A percentile compares a stretch with the other conserved stretches of the same genome.
Conservation (phyloP, 2,888 invertebrate species). For the Pristionchus japonicus region DNA sequence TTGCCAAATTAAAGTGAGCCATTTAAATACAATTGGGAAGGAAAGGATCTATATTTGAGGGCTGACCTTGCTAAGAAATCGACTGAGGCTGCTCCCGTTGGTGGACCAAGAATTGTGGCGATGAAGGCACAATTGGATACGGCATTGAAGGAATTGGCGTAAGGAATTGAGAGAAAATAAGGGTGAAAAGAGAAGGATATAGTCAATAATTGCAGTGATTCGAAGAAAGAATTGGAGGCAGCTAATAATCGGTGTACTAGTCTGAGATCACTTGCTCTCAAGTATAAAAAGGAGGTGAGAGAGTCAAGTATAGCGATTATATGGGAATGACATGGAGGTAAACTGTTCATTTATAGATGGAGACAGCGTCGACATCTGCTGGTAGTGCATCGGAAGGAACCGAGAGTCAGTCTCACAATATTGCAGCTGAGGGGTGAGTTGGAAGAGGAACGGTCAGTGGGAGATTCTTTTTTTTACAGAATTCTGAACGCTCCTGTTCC, state of each 20-base stretch:
- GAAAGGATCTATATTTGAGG: neutral
- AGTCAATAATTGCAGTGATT: neutral
- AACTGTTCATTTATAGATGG: neutral
- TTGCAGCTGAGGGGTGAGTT: neutral
- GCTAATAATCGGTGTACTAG: neutral
- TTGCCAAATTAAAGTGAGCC: conserved; percentile 25
- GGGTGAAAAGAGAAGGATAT: neutral
- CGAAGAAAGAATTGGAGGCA: neutral
- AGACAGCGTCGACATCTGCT: neutral
- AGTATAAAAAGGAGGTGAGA: neutral
- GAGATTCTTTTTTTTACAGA: neutral
- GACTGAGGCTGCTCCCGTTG: neutral
- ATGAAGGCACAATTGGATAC: neutral
- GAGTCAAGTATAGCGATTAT: neutral
- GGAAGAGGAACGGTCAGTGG: neutral
- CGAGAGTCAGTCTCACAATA: neutral
- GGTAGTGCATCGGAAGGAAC: neutral
- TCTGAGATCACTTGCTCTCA: neutral
- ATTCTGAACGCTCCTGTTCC: neutral
- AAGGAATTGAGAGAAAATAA: neutral
- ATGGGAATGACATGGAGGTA: no score
- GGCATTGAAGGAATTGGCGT: neutral
- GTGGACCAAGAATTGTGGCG: neutral
- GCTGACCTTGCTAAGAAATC: neutral
- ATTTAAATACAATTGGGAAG: neutral